Base-by-base conservation (phyloP, 1,140 invertebrate genomes). In the Saccostrea cuccullata region DNA sequence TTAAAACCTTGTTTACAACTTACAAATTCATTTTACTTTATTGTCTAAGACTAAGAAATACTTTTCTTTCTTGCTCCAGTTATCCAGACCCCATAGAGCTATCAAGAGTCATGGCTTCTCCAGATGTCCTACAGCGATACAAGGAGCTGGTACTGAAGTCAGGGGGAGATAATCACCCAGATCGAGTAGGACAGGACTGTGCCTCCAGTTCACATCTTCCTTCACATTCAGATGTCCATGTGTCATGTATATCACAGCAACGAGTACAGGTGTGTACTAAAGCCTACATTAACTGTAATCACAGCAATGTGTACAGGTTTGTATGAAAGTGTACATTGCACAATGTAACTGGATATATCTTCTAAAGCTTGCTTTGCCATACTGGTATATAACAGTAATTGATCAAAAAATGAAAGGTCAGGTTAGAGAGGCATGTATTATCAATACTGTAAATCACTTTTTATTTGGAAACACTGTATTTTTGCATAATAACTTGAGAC, bases 201-300 rank as follows among this genome's bases (percentile, higher is more conserved):
- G 93, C 95, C 17, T 93, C 93, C 36, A 94, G 95, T n/a, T 95
- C 95, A 56, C 93, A 95, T 89, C 92, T 96, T n/a, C 95, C 95
- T 6, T 93, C 94, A 6, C 95, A 96, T 87, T 95, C 95, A 55
- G 95, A 95, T 90, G 93, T 95, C 40, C 95, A 95, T 83, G 87
- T 92, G 55, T 95, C 95, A 64, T 93, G 92, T 85, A 91, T 96
- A 26, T 94, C 93, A 23, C 91, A 92, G 36, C 84, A 93, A 47
- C 93, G 94, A 82, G 95, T 95, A 36, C 92, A 94, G 94, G 95
- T 95, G 90, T 87, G 91, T 91, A 36, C 11, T 56, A 85, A 56
- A 20, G 17, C 0, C 13, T 60, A 20, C 12, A 11, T 60, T 60
- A 60, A 17, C 0, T 60, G 58, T 60, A 60, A 36, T n/a, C n/a